A percentile compares a stretch with the other conserved stretches of the same genome.
Conservation (phyloP, 2,113 vertebrate species). For the Edolisoma coerulescens region DNA sequence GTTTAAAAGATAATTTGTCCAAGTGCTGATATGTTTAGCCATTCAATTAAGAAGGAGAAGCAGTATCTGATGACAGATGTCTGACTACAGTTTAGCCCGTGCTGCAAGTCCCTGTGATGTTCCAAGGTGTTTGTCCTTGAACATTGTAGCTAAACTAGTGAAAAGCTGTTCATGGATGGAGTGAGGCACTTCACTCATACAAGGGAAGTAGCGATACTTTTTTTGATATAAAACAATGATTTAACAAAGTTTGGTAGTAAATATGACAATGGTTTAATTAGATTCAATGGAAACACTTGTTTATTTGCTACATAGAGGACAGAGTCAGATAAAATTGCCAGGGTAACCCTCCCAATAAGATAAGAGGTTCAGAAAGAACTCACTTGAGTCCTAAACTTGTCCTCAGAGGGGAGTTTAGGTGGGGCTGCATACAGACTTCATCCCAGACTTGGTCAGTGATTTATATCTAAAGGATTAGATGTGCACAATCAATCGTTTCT, state of each 20-base stretch:
- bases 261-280: neutral
- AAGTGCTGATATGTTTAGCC: neutral
- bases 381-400: neutral
- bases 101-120: neutral
- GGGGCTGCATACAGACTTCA: neutral
- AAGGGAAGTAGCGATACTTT: neutral
- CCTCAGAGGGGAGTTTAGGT: neutral
- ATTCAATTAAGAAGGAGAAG: neutral
- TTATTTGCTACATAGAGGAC: neutral
- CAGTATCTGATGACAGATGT: neutral
- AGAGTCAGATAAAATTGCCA: neutral
- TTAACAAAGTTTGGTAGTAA: neutral
- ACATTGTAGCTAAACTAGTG: neutral
- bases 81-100: neutral
- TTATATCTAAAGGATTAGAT: neutral
- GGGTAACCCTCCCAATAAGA: neutral
- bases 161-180: neutral
- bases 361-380: neutral
- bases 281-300: neutral
- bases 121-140: neutral
- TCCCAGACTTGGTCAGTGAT: neutral
- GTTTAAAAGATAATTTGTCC: neutral
- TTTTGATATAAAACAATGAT: neutral
- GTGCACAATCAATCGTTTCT: neutral
- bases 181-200: fast-evolving